A percentile compares a stretch with the other conserved stretches of the same genome.
Conservation (phyloP, 2,888 invertebrate species). For the Drosophila anomalata region DNA sequence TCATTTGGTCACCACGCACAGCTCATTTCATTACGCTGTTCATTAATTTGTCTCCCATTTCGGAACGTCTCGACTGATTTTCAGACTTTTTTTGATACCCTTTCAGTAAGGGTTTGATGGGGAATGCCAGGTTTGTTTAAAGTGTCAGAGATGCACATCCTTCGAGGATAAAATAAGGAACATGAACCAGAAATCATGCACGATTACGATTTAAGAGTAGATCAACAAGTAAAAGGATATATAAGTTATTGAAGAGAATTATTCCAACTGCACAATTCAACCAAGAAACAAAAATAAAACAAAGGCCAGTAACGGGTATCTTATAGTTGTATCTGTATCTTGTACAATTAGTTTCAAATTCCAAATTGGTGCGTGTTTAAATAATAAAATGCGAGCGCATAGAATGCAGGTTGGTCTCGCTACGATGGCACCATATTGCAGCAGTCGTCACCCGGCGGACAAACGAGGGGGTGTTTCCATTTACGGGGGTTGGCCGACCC, state of each 20-base stretch:
- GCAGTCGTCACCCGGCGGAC: conserved; percentile 27
- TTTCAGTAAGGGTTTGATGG: no score
- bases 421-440: conserved; percentile 62
- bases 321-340: neutral
- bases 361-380: conserved; percentile 26
- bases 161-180: no score
- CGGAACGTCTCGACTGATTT: neutral
- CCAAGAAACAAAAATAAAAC: no score
- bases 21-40: conserved; percentile 53
- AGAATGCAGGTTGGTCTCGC: conserved; percentile 42
- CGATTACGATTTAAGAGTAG: no score
- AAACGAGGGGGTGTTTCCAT: conserved; percentile 23
- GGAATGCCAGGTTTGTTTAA: no score
- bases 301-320: no score
- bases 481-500: conserved; percentile 19
- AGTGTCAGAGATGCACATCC: no score
- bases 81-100: neutral
- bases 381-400: conserved; percentile 34
- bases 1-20: conserved; percentile 55
- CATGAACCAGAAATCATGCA: no score
- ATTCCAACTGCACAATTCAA: no score
- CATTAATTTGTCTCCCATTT: conserved; percentile 64
- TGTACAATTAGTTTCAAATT: neutral
- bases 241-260: no score
- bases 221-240: no score